A percentile compares a stretch with the other conserved stretches of the same genome.
These are phyloP conservation scores for Ligdia adustata DNA, from an alignment of 2,888 invertebrate species.

Conservation along the genomic window DNA sequence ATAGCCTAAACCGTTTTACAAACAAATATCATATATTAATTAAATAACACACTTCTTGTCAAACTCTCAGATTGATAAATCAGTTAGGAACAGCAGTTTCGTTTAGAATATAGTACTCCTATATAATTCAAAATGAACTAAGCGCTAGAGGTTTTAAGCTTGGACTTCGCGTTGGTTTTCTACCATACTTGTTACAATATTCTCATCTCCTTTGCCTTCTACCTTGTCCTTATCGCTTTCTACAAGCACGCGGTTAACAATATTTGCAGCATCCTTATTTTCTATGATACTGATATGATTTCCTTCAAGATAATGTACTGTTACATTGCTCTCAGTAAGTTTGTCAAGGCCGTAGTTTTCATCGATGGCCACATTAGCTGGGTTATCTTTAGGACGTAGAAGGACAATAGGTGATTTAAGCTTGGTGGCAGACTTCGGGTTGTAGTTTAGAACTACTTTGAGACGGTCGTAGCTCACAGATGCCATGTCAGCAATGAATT, in stretches of 20 bases:
- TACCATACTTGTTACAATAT: conserved; percentile 65
- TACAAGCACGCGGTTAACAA: conserved; percentile 80
- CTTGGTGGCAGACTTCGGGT: conserved; percentile 69
- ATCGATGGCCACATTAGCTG: conserved; percentile 77
- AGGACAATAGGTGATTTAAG: conserved; percentile 85
- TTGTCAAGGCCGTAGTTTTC: conserved; percentile 87
- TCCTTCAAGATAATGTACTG: conserved; percentile 87
- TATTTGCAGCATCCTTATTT: conserved; percentile 85
- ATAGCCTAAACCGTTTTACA: conserved; percentile 34
- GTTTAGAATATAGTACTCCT: neutral
- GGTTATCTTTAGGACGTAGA: conserved; percentile 85
- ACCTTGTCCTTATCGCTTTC: conserved; percentile 45
- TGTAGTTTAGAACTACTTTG: conserved; percentile 77
- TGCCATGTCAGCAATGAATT: conserved; percentile 57
- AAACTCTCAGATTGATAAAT: conserved; percentile 20
- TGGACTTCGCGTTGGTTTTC: conserved; percentile 61
- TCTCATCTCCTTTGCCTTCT: conserved; percentile 52
- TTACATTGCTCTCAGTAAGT: conserved; percentile 81
- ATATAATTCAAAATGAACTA: no score
- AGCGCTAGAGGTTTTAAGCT: no score
- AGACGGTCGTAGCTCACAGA: conserved; percentile 76
- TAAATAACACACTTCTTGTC: conserved; percentile 22
- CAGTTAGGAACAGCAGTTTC: conserved; percentile 17
- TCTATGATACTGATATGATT: conserved; percentile 89
- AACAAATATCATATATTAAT: no score